phyloP scores from a whole-genome alignment of 2,888 invertebrate species.

The Polydrusus tereticollis region DNA sequence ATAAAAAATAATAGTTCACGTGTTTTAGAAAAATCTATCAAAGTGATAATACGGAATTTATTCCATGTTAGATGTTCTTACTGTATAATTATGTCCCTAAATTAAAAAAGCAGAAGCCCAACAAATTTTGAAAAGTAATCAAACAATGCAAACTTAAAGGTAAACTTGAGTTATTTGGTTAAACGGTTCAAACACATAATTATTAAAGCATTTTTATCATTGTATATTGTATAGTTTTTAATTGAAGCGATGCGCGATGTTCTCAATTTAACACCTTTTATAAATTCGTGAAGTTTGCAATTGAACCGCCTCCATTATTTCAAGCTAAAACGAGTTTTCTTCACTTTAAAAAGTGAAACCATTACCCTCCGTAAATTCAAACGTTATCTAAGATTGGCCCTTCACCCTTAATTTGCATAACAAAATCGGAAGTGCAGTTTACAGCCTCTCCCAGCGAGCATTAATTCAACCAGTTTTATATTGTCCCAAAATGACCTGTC shows the following conservation, averaged over 20 bases:
- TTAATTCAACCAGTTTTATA: slow-evolving; percentile 53
- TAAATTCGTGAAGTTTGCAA: slow-evolving; percentile 9
- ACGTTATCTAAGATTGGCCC: slow-evolving; percentile 50
- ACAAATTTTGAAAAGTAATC: too few relatives aligned
- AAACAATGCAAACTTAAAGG: too few relatives aligned
- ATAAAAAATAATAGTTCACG: too few relatives aligned
- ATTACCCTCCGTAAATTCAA: slow-evolving; percentile 48
- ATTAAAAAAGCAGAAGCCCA: too few relatives aligned
- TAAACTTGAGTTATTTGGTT: too few relatives aligned
- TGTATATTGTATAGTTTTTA: neutral
- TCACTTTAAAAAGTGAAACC: slow-evolving; percentile 45
- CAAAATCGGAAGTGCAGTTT: slow-evolving; percentile 52
- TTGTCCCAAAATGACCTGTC: slow-evolving; percentile 53
- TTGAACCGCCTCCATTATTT: slow-evolving; percentile 10
- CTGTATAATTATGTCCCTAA: too few relatives aligned
- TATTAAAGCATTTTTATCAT: neutral
- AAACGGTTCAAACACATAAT: too few relatives aligned
- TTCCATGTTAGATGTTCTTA: too few relatives aligned
- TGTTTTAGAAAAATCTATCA: too few relatives aligned
- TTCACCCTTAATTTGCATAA: slow-evolving; percentile 51
- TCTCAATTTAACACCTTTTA: slow-evolving; percentile 21
- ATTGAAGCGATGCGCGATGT: slow-evolving; percentile 18
- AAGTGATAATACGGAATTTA: too few relatives aligned
- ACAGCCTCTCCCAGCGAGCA: slow-evolving; percentile 47
- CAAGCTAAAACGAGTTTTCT: slow-evolving; percentile 28